phyloP scores from a whole-genome alignment of 1,140 invertebrate species.

The Laupala kohalensis region DNA sequence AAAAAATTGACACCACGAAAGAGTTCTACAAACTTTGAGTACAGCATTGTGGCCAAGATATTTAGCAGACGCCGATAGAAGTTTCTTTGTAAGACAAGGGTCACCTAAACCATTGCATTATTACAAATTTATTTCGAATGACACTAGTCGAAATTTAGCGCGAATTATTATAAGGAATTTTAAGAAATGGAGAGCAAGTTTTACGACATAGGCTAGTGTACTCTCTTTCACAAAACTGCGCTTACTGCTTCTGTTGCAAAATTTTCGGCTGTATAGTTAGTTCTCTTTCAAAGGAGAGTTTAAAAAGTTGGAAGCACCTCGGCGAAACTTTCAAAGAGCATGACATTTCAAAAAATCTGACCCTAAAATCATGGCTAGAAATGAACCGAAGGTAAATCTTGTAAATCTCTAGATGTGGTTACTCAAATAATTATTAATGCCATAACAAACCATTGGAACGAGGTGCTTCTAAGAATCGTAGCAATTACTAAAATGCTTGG shows the following conservation, averaged over 20 bases:
- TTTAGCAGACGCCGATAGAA: not conserved
- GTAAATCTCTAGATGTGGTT: slow-evolving; percentile 7
- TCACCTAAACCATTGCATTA: not conserved
- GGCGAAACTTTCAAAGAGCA: not conserved
- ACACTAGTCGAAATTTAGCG: not conserved
- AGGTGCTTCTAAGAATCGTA: not conserved
- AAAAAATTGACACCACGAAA: not conserved
- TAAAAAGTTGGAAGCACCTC: not conserved
- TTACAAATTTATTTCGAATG: not conserved
- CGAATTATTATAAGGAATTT: not conserved
- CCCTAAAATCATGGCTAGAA: not conserved
- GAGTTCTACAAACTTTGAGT: not conserved
- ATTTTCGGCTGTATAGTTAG: not conserved
- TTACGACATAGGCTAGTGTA: not conserved
- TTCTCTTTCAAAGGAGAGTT: not conserved
- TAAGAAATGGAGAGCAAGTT: not conserved
- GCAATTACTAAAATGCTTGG: slow-evolving; percentile 12
- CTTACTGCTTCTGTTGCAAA: not conserved
- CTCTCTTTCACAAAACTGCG: too few species aligned
- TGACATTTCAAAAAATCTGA: not conserved
- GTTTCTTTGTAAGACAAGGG: not conserved
- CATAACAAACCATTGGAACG: slow-evolving; percentile 2
- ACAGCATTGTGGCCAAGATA: not conserved
- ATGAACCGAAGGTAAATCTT: not conserved
- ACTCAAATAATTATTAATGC: not conserved